Base-by-base conservation (phyloP, 2,888 invertebrate genomes). In the Eilema depressum region DNA sequence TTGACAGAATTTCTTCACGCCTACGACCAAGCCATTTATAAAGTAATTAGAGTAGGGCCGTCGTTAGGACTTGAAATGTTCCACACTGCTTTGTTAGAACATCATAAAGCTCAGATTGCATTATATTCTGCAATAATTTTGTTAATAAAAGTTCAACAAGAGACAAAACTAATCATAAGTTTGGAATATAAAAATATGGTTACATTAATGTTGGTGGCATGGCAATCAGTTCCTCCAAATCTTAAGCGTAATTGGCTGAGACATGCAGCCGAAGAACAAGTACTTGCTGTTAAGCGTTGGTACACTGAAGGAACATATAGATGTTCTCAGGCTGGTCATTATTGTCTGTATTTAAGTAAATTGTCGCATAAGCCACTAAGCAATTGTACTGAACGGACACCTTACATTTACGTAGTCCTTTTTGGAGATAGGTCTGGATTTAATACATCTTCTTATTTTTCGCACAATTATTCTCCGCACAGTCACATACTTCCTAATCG, bases 271-370 rank as follows among this genome's bases (percentile, higher is more conserved):
- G 96, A 96, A 71, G 93, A 92, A 70, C 95, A 96, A 66, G 94
- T 96, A 74, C 91, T 82, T 77, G 95, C 96, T 63, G 96, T 96
- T 8, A 93, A 94, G 61, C 92, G 96, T 20, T 97, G 98, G 97
- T 96, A 96, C 78, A 92, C 93, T 56, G 97, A 97, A 84, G 97
- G 96, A 0, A 93, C 96, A n/a, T 97, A 96, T 82, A 96, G 98
- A 68, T 97, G 97, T 86, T 97, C 97, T 20, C 97, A 97, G 91
- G 92, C 96, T 30, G 98, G 98, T 10, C 97, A 98, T 85, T 96
- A 97, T 66, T 90, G 98, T 65, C 91, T 96, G 30, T 93, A 41
- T 41, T 41, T 47, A 20, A 17, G 5, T 47, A 20, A 47, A 47
- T 20, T 17, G 20, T 47, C 20, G 7, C 47, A 20, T 4, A 96